Conservation (phyloP, 2,113 vertebrate species). For the Numenius arquata region DNA sequence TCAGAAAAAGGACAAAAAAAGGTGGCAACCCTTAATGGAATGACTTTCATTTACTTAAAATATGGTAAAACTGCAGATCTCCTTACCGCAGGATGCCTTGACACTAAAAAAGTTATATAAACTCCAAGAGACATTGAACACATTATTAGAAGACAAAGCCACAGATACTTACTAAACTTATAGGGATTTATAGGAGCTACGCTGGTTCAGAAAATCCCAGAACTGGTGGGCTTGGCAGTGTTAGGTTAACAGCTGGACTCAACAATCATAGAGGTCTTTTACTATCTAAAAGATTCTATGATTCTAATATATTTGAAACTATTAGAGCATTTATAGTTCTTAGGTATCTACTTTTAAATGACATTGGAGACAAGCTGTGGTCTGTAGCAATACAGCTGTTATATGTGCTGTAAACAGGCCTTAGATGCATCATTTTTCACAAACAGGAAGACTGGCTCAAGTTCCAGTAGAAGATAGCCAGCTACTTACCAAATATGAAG, state of each 20-base stretch:
- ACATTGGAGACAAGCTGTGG: background rate
- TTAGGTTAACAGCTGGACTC: background rate
- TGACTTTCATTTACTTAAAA: background rate
- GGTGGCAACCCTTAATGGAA: background rate
- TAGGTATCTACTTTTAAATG: background rate
- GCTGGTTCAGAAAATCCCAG: background rate
- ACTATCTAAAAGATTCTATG: background rate
- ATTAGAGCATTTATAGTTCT: background rate
- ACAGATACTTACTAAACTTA: background rate
- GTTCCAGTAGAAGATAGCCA: background rate
- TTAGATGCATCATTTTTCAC: background rate
- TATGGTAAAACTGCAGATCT: background rate
- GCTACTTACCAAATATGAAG: background rate
- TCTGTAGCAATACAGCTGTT: background rate
- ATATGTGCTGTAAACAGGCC: background rate
- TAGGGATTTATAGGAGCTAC: background rate
- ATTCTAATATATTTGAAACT: background rate
- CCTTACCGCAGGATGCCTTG: background rate
- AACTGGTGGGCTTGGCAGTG: background rate
- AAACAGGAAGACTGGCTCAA: background rate
- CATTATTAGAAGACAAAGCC: background rate
- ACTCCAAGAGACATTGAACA: background rate
- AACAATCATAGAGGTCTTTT: background rate
- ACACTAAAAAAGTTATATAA: fast-evolving
- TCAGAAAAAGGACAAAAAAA: background rate